phyloP scores from a whole-genome alignment of 2,888 invertebrate genomes.

The Xanthorhoe spadicearia region DNA sequence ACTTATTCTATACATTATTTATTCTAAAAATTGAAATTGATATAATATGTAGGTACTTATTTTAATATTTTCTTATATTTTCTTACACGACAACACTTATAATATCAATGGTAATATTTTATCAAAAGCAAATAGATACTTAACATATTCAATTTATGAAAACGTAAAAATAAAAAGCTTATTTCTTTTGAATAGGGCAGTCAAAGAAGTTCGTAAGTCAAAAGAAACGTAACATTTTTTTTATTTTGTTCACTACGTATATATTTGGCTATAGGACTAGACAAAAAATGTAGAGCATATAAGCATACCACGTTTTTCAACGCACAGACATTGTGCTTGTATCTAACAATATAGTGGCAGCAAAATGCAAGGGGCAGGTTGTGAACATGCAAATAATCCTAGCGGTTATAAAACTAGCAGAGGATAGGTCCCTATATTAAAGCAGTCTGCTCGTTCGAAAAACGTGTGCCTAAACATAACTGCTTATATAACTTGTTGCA shows the following conservation, averaged over 20 bases:
- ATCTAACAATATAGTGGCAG: too few relatives aligned
- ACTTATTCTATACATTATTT: neutral
- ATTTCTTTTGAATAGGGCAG: neutral
- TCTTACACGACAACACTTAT: slow-evolving; percentile 4
- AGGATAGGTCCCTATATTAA: too few relatives aligned
- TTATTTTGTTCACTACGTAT: neutral
- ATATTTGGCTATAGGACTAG: slow-evolving; percentile 6
- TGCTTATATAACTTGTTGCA: too few relatives aligned
- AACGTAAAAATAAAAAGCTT: slow-evolving; percentile 1
- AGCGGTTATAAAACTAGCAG: too few relatives aligned
- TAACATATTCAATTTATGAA: neutral
- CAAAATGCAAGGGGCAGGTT: too few relatives aligned
- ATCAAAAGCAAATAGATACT: slow-evolving; percentile 3
- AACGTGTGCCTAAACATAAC: too few relatives aligned
- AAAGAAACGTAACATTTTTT: neutral
- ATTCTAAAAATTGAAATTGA: slow-evolving; percentile 20
- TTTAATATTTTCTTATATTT: slow-evolving; percentile 21
- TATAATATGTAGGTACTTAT: slow-evolving; percentile 5
- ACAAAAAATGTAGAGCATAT: neutral
- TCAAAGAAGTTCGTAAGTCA: slow-evolving; percentile 8
- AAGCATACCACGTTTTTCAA: too few relatives aligned
- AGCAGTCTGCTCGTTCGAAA: too few relatives aligned
- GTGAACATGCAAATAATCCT: too few relatives aligned
- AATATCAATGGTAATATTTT: slow-evolving; percentile 12
- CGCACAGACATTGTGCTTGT: neutral